Evolutionary conservation across 2,797 vertebrate species (phyloP).

Genomic region (Enteromius anoplus): DNA sequence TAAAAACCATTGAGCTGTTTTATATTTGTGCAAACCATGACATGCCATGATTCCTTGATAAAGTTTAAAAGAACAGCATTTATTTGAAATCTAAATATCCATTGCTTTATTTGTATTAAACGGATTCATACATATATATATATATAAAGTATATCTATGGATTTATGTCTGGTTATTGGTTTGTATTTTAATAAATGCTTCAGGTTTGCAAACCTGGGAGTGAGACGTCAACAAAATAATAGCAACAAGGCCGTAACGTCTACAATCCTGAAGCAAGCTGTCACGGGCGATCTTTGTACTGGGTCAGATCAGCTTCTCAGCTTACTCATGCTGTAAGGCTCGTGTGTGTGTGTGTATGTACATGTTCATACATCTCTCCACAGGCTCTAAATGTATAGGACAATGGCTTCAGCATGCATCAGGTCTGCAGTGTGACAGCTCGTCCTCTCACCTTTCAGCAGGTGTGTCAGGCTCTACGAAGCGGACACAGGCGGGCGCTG

Average conservation of each 20-base stretch:
- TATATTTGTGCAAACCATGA: background rate
- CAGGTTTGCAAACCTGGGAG: background rate
- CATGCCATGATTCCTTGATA: too few species aligned
- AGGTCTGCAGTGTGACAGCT: background rate
- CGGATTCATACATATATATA: too few species aligned
- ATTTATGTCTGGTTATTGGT: background rate
- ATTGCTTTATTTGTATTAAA: background rate
- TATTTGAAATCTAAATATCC: background rate
- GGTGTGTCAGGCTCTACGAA: constrained; percentile 98
- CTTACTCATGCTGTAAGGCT: constrained; percentile 5
- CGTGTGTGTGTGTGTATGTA: background rate
- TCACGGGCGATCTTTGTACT: constrained; percentile 15
- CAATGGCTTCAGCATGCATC: constrained; percentile 8
- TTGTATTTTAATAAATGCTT: background rate
- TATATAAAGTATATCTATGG: background rate
- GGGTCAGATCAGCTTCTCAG: constrained; percentile 21
- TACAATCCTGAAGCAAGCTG: background rate
- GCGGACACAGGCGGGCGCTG: constrained; percentile 90
- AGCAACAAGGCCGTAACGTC: background rate
- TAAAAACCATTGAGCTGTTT: background rate
- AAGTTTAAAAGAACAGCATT: background rate
- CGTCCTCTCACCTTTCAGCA: constrained; percentile 88
- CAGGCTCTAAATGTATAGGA: constrained; percentile 11
- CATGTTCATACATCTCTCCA: constrained; percentile 15
- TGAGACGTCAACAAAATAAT: background rate